Conservation (phyloP, 2,113 vertebrate genomes). For the Anguilla japonica region DNA sequence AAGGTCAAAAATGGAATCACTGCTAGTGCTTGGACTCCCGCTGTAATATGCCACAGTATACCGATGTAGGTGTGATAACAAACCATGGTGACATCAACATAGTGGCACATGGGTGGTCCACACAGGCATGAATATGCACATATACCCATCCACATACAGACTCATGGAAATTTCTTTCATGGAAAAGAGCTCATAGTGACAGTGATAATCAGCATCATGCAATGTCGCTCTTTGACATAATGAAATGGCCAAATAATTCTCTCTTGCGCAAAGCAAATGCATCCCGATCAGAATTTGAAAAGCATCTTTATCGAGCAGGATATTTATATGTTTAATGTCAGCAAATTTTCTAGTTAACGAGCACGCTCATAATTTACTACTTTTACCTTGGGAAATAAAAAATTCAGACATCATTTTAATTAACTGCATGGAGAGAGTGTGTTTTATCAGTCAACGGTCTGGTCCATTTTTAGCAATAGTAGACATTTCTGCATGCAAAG, state of each 20-base stretch:
- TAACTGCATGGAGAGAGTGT: conserved; percentile 8
- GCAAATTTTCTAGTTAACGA: conserved; percentile 59
- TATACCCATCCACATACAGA: conserved; percentile 1
- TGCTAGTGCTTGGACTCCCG: conserved; percentile 58
- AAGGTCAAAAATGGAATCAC: conserved; percentile 55
- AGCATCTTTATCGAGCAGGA: conserved; percentile 55
- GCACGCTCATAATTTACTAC: conserved; percentile 53
- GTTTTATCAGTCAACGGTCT: conserved; percentile 13
- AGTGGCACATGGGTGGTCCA: neutral
- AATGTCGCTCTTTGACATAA: conserved; percentile 62
- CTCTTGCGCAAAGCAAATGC: conserved; percentile 58
- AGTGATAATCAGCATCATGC: conserved; percentile 58
- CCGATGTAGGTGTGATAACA: conserved; percentile 44
- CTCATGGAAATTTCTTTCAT: conserved; percentile 50
- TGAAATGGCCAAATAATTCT: conserved; percentile 66
- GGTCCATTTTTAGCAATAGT: conserved; percentile 13
- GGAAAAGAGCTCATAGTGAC: conserved; percentile 68
- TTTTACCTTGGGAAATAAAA: conserved; percentile 55
- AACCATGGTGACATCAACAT: conserved; percentile 2
- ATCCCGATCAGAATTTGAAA: conserved; percentile 62
- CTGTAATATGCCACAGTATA: conserved; percentile 68
- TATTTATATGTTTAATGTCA: conserved; percentile 56
- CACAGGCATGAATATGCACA: conserved; percentile 15
- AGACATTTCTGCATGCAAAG: conserved; percentile 18
- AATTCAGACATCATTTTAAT: neutral